Conservation (phyloP, 2,797 vertebrate species). For the Gephyroberyx darwinii region DNA sequence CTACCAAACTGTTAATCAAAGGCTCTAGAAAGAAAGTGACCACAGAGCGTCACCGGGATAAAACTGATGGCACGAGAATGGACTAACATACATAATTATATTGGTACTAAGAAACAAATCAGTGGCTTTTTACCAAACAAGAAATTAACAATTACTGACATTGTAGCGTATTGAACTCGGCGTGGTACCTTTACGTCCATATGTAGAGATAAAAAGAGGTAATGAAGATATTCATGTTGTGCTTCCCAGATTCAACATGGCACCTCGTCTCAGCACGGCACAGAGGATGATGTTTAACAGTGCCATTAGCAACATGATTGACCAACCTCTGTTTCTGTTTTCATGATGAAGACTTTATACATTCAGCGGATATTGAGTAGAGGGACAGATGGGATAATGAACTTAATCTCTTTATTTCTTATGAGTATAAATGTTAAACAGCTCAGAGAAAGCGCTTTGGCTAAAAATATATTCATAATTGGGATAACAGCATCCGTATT, state of each 20-base stretch:
- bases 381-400: slow-evolving; percentile 51
- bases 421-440: slow-evolving; percentile 77
- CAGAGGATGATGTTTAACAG: neutral
- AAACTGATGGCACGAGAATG: slow-evolving; percentile 7
- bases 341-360: neutral
- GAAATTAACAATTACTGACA: neutral
- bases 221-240: neutral
- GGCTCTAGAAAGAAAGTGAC: slow-evolving; percentile 5
- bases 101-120: slow-evolving; percentile 1
- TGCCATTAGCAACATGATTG: neutral
- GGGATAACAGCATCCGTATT: slow-evolving; percentile 70
- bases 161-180: neutral
- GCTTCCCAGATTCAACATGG: neutral
- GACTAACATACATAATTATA: neutral
- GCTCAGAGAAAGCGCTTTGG: slow-evolving; percentile 75
- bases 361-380: slow-evolving; percentile 35
- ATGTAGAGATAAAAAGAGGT: neutral
- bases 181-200: neutral
- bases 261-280: neutral
- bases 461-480: slow-evolving; percentile 79
- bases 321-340: slow-evolving; percentile 11
- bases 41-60: neutral
- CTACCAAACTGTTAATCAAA: neutral
- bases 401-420: slow-evolving; percentile 75
- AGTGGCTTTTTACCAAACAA: neutral